A percentile compares a stretch with the other conserved stretches of the same genome.
phyloP scores from a whole-genome alignment of 2,113 vertebrate species.

The Psammodynastes pulverulentus region DNA sequence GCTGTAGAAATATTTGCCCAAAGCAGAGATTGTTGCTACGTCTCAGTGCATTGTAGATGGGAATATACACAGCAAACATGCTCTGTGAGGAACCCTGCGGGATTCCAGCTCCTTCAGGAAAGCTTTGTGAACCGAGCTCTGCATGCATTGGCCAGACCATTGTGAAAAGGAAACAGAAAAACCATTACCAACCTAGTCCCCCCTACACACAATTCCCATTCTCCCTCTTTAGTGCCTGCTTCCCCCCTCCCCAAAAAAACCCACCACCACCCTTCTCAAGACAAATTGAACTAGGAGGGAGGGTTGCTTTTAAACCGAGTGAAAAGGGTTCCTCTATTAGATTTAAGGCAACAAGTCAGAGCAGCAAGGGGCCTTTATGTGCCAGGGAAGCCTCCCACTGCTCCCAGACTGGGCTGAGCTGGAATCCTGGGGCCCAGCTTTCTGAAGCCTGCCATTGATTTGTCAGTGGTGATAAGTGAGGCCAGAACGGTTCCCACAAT shows the following conservation, averaged over 20 bases:
- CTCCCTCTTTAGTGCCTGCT: slow-evolving; percentile 13
- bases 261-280: slow-evolving; percentile 42
- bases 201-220: not conserved
- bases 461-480: slow-evolving; percentile 76
- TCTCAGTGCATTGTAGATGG: slow-evolving; percentile 59
- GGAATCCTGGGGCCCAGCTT: slow-evolving; percentile 70
- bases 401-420: slow-evolving; percentile 55
- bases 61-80: slow-evolving; percentile 59
- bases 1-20: slow-evolving; percentile 72
- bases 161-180: slow-evolving; percentile 64
- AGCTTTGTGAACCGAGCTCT: slow-evolving; percentile 64
- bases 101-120: slow-evolving; percentile 50
- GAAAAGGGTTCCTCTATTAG: slow-evolving; percentile 60
- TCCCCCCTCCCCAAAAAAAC: slow-evolving; percentile 12
- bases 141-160: slow-evolving; percentile 51
- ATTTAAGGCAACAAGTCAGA: slow-evolving; percentile 69
- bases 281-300: slow-evolving; percentile 43
- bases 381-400: slow-evolving; percentile 68
- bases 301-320: slow-evolving; percentile 41
- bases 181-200: slow-evolving; percentile 52
- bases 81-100: slow-evolving; percentile 66
- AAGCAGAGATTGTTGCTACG: slow-evolving; percentile 59
- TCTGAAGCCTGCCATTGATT: slow-evolving; percentile 75
- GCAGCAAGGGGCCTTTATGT: slow-evolving; percentile 63
- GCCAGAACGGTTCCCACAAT: slow-evolving; percentile 75